Percentiles rank a stretch among this genome's conserved stretches.
Evolutionary conservation across 92 coral and sea anemone species (phyloP).

Genomic region (Muricea muricata): DNA sequence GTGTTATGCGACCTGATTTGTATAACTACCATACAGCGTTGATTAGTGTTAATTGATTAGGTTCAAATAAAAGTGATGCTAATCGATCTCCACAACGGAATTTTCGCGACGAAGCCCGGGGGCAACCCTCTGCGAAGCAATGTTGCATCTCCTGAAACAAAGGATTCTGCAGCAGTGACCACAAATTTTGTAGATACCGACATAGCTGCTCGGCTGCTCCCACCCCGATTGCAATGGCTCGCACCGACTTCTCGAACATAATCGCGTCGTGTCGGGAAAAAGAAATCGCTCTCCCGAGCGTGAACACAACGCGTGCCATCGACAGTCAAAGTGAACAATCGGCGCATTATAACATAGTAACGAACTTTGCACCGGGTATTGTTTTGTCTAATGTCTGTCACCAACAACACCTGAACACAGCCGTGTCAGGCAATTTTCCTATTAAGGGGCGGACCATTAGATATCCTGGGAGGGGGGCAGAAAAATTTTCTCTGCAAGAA

Average conservation of each 20-base stretch:
- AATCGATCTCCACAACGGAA: background rate
- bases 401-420: background rate
- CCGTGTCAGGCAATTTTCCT: background rate
- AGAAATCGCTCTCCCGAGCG: background rate
- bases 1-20: background rate
- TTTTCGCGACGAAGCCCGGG: no score
- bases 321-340: background rate
- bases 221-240: background rate
- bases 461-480: no score
- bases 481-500: no score
- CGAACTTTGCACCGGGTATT: no score
- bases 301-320: background rate
- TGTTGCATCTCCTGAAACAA: background rate
- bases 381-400: no score
- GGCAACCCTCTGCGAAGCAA: background rate
- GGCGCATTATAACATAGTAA: no score
- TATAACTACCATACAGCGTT: constrained; percentile 7
- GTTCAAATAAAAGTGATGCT: no score
- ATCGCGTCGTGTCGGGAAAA: background rate
- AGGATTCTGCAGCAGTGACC: background rate
- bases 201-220: background rate
- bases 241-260: background rate
- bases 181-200: background rate
- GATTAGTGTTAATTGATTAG: background rate
- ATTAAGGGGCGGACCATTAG: no score